Base-by-base conservation (phyloP, 1,140 invertebrate species). In the Doryteuthis pealeii region DNA sequence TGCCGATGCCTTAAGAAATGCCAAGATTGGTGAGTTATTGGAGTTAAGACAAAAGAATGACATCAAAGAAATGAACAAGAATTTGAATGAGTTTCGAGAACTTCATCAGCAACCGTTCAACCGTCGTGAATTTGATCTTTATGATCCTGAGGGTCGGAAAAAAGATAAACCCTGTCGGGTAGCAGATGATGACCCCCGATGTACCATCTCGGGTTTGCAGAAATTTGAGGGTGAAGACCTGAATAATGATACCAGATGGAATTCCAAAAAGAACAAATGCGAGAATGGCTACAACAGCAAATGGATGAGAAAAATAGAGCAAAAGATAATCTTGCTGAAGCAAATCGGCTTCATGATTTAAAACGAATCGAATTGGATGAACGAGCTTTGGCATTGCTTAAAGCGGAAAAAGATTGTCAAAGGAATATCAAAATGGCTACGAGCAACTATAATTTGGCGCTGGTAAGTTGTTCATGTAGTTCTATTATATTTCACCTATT, bases 161-260 rank as follows among this genome's bases (percentile, higher is more conserved):
- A 94, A 94, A 83, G 90, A 92, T 71, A 87, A 92, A 66, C 93
- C 94, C 0, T 90, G 91, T 1, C 87, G 93, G 69, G 85, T 92
- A 0, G 85, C 89, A 28, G 93, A 95, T 83, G 91, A 93, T 78
- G 93, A 94, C 81, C 88, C 90, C 1, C 86, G 91, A 15, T 90
- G 92, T 78, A 92, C 93, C 8, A 83, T 92, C 45, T 79, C 85
- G 15, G 81, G 85, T 76, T 65, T 88, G 65, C 88, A 89, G 81
- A 95, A 94, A 84, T 96, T 96, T 83, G 91, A 92, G 81, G 95
- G 95, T 12, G 95, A 95, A 88, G 94, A 95, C 86, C 80, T 92
- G 18, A 83, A 80, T 67, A 79, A 74, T 68, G 78, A 84, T 75
- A 85, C 86, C 66, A 89, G 94, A 5, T 86, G 70, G 91, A 91